Evolutionary conservation across 2,888 invertebrate species (phyloP).

Genomic region (Orchesellides sinensis): DNA sequence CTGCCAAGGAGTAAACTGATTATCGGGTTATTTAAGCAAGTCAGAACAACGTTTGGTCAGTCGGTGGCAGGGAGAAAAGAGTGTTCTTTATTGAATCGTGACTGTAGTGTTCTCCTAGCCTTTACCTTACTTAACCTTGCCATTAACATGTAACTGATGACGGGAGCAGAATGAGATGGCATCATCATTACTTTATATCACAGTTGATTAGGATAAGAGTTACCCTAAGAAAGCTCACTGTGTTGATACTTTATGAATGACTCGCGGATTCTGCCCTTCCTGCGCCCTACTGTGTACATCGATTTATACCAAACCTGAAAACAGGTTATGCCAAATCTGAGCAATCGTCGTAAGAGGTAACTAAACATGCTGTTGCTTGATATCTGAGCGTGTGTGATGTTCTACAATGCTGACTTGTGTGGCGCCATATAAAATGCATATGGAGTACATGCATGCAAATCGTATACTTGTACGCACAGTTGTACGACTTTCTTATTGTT

Average conservation of each 20-base stretch:
- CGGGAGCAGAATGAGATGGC: slow-evolving; percentile 48
- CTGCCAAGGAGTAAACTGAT: slow-evolving; percentile 4
- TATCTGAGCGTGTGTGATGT: neutral
- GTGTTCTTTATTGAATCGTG: slow-evolving; percentile 44
- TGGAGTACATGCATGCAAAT: neutral
- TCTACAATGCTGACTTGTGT: neutral
- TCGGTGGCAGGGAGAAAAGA: neutral
- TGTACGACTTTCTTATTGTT: neutral
- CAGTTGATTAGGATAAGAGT: slow-evolving; percentile 24
- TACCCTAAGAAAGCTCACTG: neutral
- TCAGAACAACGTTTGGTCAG: neutral
- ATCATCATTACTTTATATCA: slow-evolving; percentile 53
- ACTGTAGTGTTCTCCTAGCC: slow-evolving; percentile 57
- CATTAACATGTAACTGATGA: slow-evolving; percentile 47
- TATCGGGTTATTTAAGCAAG: slow-evolving; percentile 10
- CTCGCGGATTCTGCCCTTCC: slow-evolving; percentile 23
- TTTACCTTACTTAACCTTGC: slow-evolving; percentile 64
- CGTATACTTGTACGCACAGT: neutral
- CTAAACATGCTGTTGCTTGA: slow-evolving; percentile 42
- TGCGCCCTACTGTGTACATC: slow-evolving; percentile 27
- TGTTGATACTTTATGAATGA: slow-evolving; percentile 43
- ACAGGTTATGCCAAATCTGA: slow-evolving; percentile 60
- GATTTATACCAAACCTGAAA: slow-evolving; percentile 34
- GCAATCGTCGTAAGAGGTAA: slow-evolving; percentile 30
- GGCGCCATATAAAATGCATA: neutral